phyloP scores from a whole-genome alignment of 53 echinoderm and acorn worm species.

The Echinometra lucunter region DNA sequence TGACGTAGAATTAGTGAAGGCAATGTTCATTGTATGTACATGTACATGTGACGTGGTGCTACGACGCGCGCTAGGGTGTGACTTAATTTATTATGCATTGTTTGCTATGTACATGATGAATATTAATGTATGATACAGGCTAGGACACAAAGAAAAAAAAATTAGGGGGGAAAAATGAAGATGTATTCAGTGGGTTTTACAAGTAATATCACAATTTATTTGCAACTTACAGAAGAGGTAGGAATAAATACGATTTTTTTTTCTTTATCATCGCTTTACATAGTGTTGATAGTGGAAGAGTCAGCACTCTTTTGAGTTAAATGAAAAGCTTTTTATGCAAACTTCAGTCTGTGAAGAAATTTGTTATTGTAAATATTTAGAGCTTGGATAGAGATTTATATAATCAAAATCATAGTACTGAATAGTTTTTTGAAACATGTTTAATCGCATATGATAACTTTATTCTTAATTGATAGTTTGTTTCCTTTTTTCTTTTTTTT shows the following conservation, averaged over 20 bases:
- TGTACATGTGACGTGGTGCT: neutral
- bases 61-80: neutral
- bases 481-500: too few relatives aligned
- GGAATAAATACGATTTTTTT: neutral
- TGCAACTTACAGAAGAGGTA: neutral
- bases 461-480: neutral
- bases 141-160: neutral
- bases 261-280: neutral
- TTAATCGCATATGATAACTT: slow-evolving; percentile 51
- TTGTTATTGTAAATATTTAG: slow-evolving; percentile 46
- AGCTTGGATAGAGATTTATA: slow-evolving; percentile 58
- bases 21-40: too few relatives aligned
- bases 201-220: neutral
- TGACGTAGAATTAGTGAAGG: too few relatives aligned
- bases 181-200: neutral
- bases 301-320: neutral
- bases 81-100: neutral
- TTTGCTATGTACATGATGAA: neutral
- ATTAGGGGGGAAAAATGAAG: neutral
- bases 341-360: neutral
- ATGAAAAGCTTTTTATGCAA: neutral
- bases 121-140: neutral
- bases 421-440: slow-evolving; percentile 48
- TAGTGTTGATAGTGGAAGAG: neutral
- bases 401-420: slow-evolving; percentile 59